These are phyloP conservation scores for Mallateleia sp. DNA, from an alignment of 2,888 invertebrate species.

Conservation along the genomic window DNA sequence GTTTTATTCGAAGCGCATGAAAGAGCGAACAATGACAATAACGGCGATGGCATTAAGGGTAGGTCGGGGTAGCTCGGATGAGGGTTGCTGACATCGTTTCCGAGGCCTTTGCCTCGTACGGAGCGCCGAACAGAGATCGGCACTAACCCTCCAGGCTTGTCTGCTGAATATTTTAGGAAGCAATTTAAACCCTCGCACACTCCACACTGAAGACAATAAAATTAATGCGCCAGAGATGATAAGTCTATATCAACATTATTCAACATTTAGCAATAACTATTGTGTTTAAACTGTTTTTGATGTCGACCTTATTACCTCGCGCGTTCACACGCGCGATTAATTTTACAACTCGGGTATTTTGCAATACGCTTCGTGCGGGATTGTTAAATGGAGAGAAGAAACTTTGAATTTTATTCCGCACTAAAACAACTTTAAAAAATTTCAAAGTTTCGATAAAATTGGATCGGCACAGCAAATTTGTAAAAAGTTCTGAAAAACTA, in stretches of 20 bases:
- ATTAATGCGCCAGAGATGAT: slow-evolving; percentile 83
- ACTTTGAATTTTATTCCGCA: neutral
- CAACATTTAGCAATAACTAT: slow-evolving; percentile 62
- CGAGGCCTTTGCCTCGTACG: slow-evolving; percentile 77
- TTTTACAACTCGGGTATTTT: slow-evolving; percentile 14
- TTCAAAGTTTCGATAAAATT: too few relatives aligned
- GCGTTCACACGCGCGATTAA: slow-evolving; percentile 13
- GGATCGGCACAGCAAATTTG: too few relatives aligned
- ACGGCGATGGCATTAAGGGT: slow-evolving; percentile 68
- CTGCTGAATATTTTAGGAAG: slow-evolving; percentile 88
- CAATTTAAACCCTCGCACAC: slow-evolving; percentile 85
- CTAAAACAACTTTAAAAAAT: neutral
- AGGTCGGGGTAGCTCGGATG: slow-evolving; percentile 70
- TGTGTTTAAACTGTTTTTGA: slow-evolving; percentile 41
- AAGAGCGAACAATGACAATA: slow-evolving; percentile 71
- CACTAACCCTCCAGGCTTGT: slow-evolving; percentile 84
- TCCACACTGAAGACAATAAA: slow-evolving; percentile 84
- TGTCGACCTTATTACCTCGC: slow-evolving; percentile 30
- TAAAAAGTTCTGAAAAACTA: too few relatives aligned
- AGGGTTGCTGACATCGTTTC: slow-evolving; percentile 77
- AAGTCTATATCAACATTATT: slow-evolving; percentile 75
- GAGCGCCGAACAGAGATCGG: slow-evolving; percentile 84
- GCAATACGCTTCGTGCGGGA: neutral
- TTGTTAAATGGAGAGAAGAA: neutral
- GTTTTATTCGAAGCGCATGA: slow-evolving; percentile 57